Evolutionary conservation across 2,888 invertebrate genomes (phyloP), one percentile per base, ranked within the genome.

Genomic region (Acronicta psi): DNA sequence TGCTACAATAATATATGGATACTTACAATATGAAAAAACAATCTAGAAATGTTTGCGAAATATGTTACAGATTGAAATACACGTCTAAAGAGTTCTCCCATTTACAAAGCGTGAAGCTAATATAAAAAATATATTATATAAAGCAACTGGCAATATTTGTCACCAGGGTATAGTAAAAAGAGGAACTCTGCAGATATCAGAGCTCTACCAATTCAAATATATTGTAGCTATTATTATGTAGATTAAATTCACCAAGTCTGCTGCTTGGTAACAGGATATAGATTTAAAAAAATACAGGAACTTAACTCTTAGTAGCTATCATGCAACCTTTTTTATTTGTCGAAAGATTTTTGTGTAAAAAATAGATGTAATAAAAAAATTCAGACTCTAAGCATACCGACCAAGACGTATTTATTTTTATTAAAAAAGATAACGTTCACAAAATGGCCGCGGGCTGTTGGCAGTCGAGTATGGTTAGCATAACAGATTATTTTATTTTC

Each of bases 371-470:
- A 71, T 50, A 73, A 74, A 77, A 73, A 65, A 69, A 47, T 72
- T 63, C 60, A 67, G 53, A 61, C 65, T 67, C 73, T 71, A 74
- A 75, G 62, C 78, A 79, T 74, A 55, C 64, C 71, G 71, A 62
- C 74, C 71, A 75, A 79, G 79, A n/a, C n/a, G 72, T 70, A 69
- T 34, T 66, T 73, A 81, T 81, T 79, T 80, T 75, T 73, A 59
- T 51, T 63, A 63, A 69, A 77, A 83, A 83, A 84, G 79, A 78
- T 80, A 75, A 72, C 73, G 83, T 80, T 82, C 83, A 73, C 70
- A 83, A 85, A 83, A 87, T 85, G 80, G 84, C 90, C 81, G 79
- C 82, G 43, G 86, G 90, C 85, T 75, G 71, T 77, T 60, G 72
- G 65, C 64, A 74, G 73, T 72, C 77, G 66, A 16, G 86, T 86